A percentile compares a stretch with the other conserved stretches of the same genome.
Conservation (phyloP, 2,113 vertebrate genomes). For the Oncorhynchus kisutch region DNA sequence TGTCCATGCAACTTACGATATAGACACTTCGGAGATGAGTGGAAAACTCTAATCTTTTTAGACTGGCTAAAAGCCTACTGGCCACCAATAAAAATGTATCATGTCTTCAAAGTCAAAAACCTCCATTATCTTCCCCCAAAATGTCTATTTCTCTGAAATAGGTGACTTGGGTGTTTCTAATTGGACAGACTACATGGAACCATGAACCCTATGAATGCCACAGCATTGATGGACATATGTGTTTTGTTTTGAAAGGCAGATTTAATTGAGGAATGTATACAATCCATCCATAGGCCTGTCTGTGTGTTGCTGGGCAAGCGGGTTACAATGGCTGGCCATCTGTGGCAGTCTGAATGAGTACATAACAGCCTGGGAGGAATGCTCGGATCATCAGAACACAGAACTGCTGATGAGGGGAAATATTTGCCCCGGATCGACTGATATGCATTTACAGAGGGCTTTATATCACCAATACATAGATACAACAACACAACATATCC, state of each 20-base stretch:
- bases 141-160: neutral
- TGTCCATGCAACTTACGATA: neutral
- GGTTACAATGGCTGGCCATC: constrained; percentile 61
- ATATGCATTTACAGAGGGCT: constrained; percentile 31
- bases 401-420: constrained; percentile 72
- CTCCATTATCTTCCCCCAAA: neutral
- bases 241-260: constrained; percentile 1
- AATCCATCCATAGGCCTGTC: neutral
- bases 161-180: neutral
- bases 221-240: neutral
- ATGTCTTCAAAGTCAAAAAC: neutral
- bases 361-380: constrained; percentile 64
- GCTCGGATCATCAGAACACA: constrained; percentile 72
- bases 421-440: constrained; percentile 61
- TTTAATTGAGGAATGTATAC: constrained; percentile 2
- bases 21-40: neutral
- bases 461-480: neutral
- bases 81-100: neutral
- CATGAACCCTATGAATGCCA: neutral
- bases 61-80: no score
- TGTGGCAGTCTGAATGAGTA: constrained; percentile 65
- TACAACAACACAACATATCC: neutral
- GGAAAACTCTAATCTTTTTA: no score
- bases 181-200: neutral
- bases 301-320: constrained; percentile 6